Conservation (phyloP, 2,113 vertebrate genomes). For the Microtus montanus region DNA sequence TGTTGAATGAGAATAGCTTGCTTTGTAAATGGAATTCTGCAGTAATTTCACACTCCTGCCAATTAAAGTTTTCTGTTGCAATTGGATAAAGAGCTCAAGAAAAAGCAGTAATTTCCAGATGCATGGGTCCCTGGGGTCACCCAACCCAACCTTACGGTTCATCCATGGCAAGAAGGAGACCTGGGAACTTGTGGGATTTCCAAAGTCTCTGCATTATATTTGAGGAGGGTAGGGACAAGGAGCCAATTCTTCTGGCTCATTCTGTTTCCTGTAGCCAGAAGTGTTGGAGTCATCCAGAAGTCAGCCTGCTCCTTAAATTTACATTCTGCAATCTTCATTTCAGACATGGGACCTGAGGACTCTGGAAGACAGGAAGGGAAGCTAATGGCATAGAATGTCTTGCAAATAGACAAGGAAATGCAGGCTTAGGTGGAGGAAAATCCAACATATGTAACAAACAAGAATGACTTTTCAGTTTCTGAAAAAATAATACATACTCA, state of each 20-base stretch:
- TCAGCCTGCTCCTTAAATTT: slow-evolving; percentile 29
- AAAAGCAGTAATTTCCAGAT: slow-evolving; percentile 3
- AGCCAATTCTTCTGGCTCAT: not conserved
- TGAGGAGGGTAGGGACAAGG: not conserved
- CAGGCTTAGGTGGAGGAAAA: not conserved
- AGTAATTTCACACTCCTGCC: not conserved
- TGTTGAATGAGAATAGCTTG: slow-evolving; percentile 49
- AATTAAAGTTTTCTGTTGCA: slow-evolving; percentile 25
- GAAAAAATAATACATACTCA: slow-evolving; percentile 21
- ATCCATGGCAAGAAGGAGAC: not conserved
- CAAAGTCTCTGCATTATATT: not conserved
- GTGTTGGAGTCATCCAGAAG: slow-evolving; percentile 31
- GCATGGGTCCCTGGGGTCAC: not conserved
- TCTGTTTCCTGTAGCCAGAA: slow-evolving; percentile 44
- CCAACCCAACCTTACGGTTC: not conserved
- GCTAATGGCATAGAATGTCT: not conserved
- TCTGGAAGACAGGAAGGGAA: not conserved
- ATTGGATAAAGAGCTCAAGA: not conserved
- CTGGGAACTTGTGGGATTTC: not conserved
- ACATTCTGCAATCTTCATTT: not conserved
- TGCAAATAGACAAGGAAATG: slow-evolving; percentile 5
- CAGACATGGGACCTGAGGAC: not conserved
- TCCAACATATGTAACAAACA: not conserved
- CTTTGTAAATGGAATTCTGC: slow-evolving; percentile 38
- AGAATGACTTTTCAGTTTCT: not conserved